phyloP scores from a whole-genome alignment of 2,797 vertebrate species.

The Artibeus jamaicensis region DNA sequence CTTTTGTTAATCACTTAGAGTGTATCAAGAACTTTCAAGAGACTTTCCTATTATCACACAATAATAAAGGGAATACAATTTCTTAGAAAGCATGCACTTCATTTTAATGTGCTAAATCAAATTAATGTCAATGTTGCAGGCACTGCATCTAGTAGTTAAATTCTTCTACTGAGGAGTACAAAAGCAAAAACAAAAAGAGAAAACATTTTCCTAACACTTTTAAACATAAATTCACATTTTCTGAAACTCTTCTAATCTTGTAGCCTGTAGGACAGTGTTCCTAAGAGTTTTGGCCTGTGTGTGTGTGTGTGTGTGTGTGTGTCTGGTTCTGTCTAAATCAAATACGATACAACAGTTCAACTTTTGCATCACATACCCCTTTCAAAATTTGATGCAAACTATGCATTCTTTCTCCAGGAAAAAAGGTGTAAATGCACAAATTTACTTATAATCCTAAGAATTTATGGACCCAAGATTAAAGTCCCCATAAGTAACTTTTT shows the following conservation, averaged over 20 bases:
- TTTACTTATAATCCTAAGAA: not conserved
- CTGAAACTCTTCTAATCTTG: constrained; percentile 10
- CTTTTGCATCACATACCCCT: not conserved
- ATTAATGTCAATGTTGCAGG: constrained; percentile 23
- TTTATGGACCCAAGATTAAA: not conserved
- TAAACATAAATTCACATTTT: not conserved
- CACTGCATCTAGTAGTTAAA: not conserved
- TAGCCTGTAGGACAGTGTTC: constrained; percentile 46
- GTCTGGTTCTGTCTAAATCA: not conserved
- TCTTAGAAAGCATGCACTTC: constrained; percentile 7
- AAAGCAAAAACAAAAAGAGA: not conserved
- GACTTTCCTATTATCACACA: not conserved
- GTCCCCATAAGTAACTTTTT: not conserved
- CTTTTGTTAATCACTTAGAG: not conserved
- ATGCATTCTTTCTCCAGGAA: not conserved
- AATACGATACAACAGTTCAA: not conserved
- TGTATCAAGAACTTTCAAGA: not conserved
- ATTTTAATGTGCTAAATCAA: not conserved
- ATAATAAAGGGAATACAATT: constrained; percentile 6
- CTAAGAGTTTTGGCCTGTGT: constrained; percentile 34
- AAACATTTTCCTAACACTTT: not conserved
- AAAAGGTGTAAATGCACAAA: not conserved
- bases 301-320: not conserved
- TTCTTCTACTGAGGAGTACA: not conserved
- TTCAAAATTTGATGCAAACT: not conserved